Percentiles rank a stretch among this genome's conserved stretches.
These are phyloP conservation scores for Micrastur ruficollis DNA, from an alignment of 2,797 vertebrate genomes.

Conservation along the genomic window DNA sequence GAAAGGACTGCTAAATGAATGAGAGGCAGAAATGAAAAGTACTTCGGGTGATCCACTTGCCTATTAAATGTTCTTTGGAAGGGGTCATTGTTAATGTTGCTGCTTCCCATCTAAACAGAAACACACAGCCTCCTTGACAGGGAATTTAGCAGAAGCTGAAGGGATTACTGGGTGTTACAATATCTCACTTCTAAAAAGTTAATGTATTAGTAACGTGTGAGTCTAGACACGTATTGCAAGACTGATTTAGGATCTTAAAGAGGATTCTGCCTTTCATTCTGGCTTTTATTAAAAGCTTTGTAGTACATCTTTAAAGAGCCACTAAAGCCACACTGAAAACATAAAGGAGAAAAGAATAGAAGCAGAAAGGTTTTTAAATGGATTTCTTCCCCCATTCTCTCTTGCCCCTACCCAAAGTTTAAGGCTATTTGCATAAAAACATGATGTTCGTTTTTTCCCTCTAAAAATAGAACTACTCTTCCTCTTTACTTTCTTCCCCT, in stretches of 20 bases:
- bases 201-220: constrained; percentile 21
- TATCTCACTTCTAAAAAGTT: constrained; percentile 24
- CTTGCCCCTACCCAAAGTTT: constrained; percentile 23
- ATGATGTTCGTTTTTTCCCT: not conserved
- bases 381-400: constrained; percentile 21
- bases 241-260: constrained; percentile 55
- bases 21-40: not conserved
- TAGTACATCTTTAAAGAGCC: constrained; percentile 59
- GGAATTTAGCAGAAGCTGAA: constrained; percentile 27
- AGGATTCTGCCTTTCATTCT: constrained; percentile 59
- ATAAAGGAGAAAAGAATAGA: constrained; percentile 44
- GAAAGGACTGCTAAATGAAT: not conserved
- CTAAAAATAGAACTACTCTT: not conserved
- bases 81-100: not conserved
- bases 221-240: constrained; percentile 42
- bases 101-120: constrained; percentile 29
- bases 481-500: not conserved
- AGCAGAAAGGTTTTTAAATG: constrained; percentile 35
- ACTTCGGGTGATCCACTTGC: not conserved
- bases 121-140: not conserved
- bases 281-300: constrained; percentile 67
- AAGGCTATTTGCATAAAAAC: constrained; percentile 31
- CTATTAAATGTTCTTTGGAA: not conserved
- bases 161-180: constrained; percentile 45
- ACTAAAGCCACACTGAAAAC: constrained; percentile 42